Evolutionary conservation across 2,113 vertebrate species (phyloP), one percentile per base, ranked within the genome.

Genomic region (Calonectris borealis): DNA sequence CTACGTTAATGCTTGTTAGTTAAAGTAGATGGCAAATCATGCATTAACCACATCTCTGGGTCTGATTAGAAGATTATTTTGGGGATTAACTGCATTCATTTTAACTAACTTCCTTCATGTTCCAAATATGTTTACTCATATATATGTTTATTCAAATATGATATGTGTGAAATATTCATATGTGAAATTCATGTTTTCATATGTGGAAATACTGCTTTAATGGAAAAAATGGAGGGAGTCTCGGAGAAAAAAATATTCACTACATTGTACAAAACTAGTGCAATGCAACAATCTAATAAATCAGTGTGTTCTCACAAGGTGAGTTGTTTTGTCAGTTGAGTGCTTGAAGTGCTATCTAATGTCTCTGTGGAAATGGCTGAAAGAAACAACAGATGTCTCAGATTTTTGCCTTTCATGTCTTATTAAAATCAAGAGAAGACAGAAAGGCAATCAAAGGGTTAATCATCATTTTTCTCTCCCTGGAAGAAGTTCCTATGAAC

Each of bases 331-430:
- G 91, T 96, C 96, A 94, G 71, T 9, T 88, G 85, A 95, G 71
- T 93, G 93, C 93, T 90, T 97, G 94, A 96, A 97, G 97, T 90
- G 76, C 93, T 96, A 92, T 92, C 95, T 97, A 96, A 92, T 96
- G 84, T 96, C 96, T 96, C 95, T 86, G 79, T 94, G 93, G 94
- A 96, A 96, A 94, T 57, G 84, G 22, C 76, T 93, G 94, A 90
- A 95, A 94, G 92, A 93, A 94, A 96, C 95, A 96, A 88, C 95
- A 97, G 92, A 86, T 93, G 94, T 90, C 93, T 94, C 90, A 57
- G 40, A 86, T 90, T 97, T 97, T 96, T 96, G 75, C 92, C 85
- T 94, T 97, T 97, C 95, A 65, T n/a, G n/a, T 94, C 93, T 78
- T 94, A 89, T 97, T 96, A 97, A 83, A 94, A 96, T 96, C 94